Evolutionary conservation across 2,888 invertebrate genomes (phyloP).

Genomic region (Drosophila crucigera): DNA sequence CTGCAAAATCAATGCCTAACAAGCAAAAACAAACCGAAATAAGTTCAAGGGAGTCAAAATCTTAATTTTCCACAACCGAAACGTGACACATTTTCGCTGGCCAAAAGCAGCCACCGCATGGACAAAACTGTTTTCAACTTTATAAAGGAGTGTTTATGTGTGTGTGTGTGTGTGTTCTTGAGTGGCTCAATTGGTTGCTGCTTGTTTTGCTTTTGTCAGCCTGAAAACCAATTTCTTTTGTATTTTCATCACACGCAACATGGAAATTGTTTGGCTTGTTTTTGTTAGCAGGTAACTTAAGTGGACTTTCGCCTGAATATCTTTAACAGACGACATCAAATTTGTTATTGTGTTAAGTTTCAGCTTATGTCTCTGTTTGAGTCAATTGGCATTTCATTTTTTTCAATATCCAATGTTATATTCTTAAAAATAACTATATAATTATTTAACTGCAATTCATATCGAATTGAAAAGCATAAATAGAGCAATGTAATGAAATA

Average conservation of each 20-base stretch:
- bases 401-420: neutral
- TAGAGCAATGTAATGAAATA: neutral
- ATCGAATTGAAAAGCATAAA: neutral
- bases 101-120: constrained; percentile 32
- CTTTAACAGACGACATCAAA: constrained; percentile 36
- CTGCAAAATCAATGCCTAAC: constrained; percentile 65
- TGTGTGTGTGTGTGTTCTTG: constrained; percentile 7
- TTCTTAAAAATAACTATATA: neutral
- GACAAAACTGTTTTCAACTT: constrained; percentile 59
- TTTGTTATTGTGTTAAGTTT: constrained; percentile 29
- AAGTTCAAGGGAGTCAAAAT: constrained; percentile 56
- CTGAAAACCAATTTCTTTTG: constrained; percentile 61
- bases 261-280: constrained; percentile 39
- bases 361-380: constrained; percentile 12
- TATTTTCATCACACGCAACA: constrained; percentile 63
- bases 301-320: constrained; percentile 24
- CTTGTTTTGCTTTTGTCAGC: constrained; percentile 45
- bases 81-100: constrained; percentile 74
- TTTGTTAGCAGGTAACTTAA: constrained; percentile 43
- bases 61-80: constrained; percentile 71
- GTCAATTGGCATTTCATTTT: constrained; percentile 18
- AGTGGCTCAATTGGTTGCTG: constrained; percentile 54
- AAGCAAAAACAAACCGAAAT: constrained; percentile 61
- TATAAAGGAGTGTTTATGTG: constrained; percentile 13
- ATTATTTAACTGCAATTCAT: neutral